Conservation (phyloP, 1,140 invertebrate genomes). For the Drosophila lacertosa region DNA sequence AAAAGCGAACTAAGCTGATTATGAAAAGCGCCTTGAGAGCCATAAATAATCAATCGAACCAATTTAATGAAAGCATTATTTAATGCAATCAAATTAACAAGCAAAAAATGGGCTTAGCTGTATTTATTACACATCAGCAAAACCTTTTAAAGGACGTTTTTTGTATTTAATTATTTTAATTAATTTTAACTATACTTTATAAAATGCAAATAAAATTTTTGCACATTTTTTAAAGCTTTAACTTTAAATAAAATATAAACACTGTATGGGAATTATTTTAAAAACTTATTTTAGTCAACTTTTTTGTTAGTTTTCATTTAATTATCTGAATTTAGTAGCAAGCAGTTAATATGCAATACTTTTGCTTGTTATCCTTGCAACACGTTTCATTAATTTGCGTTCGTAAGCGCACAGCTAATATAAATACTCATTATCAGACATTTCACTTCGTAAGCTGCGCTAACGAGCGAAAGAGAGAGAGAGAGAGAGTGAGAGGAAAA, state of each 20-base stretch:
- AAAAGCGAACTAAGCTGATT: not conserved
- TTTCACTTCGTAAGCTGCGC: constrained; percentile 5
- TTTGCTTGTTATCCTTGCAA: constrained; percentile 22
- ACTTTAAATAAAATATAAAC: too few relatives aligned
- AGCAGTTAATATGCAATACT: constrained; percentile 36
- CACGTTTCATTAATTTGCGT: constrained; percentile 41
- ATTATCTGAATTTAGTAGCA: not conserved
- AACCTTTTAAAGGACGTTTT: too few relatives aligned
- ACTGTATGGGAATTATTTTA: too few relatives aligned
- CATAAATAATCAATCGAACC: not conserved
- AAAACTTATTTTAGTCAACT: too few relatives aligned
- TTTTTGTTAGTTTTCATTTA: too few relatives aligned
- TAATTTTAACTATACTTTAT: too few relatives aligned
- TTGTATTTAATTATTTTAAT: too few relatives aligned
- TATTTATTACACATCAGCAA: not conserved
- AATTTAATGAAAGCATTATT: not conserved
- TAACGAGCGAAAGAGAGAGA: constrained; percentile 6
- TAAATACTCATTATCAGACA: constrained; percentile 51
- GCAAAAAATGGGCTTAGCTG: not conserved
- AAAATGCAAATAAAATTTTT: too few relatives aligned
- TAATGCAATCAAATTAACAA: not conserved
- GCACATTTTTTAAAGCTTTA: too few relatives aligned
- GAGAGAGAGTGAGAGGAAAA: too few relatives aligned
- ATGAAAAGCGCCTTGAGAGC: not conserved
- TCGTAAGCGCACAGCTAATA: constrained; percentile 25